Percentiles rank a stretch among this genome's conserved stretches.
These are phyloP conservation scores for Rhinoptilus africanus DNA, from an alignment of 2,113 vertebrate genomes.

Conservation along the genomic window DNA sequence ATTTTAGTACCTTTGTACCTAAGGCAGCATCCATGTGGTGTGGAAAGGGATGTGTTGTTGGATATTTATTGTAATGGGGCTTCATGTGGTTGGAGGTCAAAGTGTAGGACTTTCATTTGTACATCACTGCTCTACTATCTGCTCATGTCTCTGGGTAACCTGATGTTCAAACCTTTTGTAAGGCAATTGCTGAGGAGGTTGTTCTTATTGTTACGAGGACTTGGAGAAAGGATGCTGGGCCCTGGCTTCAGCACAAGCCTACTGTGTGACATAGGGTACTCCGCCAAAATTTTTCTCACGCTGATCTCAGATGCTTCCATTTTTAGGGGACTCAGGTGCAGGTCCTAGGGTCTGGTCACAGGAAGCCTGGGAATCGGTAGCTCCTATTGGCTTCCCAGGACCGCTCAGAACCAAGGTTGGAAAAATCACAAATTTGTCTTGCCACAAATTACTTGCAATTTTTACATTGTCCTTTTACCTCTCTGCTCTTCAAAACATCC, in stretches of 20 bases:
- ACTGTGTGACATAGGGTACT: conserved; percentile 39
- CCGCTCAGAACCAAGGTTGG: background rate
- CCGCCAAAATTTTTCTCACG: conserved; percentile 27
- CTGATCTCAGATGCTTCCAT: background rate
- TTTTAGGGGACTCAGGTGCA: background rate
- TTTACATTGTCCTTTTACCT: background rate
- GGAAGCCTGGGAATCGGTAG: background rate
- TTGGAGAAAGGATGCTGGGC: conserved; percentile 65
- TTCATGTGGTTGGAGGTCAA: conserved; percentile 70
- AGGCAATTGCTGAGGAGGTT: conserved; percentile 71
- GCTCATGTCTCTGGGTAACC: conserved; percentile 67
- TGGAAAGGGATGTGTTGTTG: conserved; percentile 65
- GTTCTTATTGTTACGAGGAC: conserved; percentile 60
- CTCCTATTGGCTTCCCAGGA: background rate
- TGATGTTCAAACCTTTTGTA: conserved; percentile 69
- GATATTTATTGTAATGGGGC: conserved; percentile 72
- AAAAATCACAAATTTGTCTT: background rate
- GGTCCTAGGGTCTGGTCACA: background rate
- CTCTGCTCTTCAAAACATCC: background rate
- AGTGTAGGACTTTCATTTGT: conserved; percentile 71
- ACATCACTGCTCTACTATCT: conserved; percentile 66
- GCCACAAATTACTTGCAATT: background rate
- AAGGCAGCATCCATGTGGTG: conserved; percentile 66
- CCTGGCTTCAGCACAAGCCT: conserved; percentile 45
- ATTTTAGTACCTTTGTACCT: conserved; percentile 71